Evolutionary conservation across 1,140 invertebrate genomes (phyloP).

Genomic region (Anagrus nilaparvatae): DNA sequence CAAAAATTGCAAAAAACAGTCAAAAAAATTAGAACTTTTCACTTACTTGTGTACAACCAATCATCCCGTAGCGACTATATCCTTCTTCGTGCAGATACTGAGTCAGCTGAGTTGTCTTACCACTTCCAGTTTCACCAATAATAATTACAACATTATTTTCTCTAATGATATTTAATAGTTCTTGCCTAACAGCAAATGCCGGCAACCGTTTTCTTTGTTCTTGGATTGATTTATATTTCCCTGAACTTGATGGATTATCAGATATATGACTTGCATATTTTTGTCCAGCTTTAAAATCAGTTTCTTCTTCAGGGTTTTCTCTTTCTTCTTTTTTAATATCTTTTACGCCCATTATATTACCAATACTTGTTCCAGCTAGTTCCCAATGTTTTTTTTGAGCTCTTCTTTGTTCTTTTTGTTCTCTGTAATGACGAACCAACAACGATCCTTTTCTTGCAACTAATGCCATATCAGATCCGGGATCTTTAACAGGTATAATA

Average conservation of each 20-base stretch:
- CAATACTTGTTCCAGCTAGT: constrained; percentile 87
- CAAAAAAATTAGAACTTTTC: no score
- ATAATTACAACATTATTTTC: constrained; percentile 95
- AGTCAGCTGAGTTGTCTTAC: constrained; percentile 98
- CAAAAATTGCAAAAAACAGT: no score
- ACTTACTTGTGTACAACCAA: constrained; percentile 72
- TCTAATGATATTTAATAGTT: constrained; percentile 84
- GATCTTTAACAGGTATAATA: constrained; percentile 66
- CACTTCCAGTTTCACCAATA: constrained; percentile 97
- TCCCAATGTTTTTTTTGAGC: constrained; percentile 99
- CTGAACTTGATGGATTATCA: constrained; percentile 61
- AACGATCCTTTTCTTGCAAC: constrained; percentile 92
- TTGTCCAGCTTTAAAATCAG: constrained; percentile 76
- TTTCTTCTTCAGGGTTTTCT: constrained; percentile 49
- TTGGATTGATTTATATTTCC: constrained; percentile 72
- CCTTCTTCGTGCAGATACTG: constrained; percentile 98
- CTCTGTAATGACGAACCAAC: constrained; percentile 79
- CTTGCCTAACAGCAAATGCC: constrained; percentile 90
- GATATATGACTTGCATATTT: constrained; percentile 96
- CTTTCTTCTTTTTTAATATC: constrained; percentile 65
- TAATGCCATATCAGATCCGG: constrained; percentile 95
- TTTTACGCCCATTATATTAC: constrained; percentile 89
- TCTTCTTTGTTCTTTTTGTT: constrained; percentile 91
- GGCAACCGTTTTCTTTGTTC: constrained; percentile 90
- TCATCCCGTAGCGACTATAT: constrained; percentile 85